Conservation (phyloP, 2,113 vertebrate genomes). For the Alouatta palliata region DNA sequence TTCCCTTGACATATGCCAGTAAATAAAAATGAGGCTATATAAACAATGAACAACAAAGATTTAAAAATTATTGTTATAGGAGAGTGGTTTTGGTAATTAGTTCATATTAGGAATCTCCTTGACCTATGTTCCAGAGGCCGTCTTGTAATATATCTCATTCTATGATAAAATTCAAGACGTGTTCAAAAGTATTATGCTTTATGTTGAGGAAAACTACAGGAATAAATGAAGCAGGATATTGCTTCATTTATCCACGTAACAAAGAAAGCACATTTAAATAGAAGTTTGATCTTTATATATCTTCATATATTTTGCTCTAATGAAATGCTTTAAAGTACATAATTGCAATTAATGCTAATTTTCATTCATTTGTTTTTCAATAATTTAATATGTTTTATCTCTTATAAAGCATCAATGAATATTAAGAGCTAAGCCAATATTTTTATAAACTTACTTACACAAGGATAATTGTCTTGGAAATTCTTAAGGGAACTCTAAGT, state of each 20-base stretch:
- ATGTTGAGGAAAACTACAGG: neutral
- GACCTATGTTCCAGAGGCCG: neutral
- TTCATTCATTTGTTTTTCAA: neutral
- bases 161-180: neutral
- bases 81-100: neutral
- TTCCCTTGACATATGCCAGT: neutral
- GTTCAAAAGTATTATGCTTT: neutral
- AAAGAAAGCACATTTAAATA: neutral
- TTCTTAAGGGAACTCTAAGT: neutral
- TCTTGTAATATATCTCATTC: neutral
- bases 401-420: neutral
- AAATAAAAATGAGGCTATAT: neutral
- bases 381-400: neutral
- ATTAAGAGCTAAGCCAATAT: neutral
- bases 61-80: neutral
- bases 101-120: neutral
- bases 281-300: neutral
- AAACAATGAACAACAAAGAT: neutral
- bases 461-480: neutral
- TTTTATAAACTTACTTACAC: neutral
- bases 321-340: neutral
- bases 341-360: neutral
- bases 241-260: too few species aligned
- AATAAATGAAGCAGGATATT: neutral
- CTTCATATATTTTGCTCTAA: neutral